These are phyloP conservation scores for Syndactyla subalaris DNA, from an alignment of 2,797 vertebrate genomes.

Conservation along the genomic window DNA sequence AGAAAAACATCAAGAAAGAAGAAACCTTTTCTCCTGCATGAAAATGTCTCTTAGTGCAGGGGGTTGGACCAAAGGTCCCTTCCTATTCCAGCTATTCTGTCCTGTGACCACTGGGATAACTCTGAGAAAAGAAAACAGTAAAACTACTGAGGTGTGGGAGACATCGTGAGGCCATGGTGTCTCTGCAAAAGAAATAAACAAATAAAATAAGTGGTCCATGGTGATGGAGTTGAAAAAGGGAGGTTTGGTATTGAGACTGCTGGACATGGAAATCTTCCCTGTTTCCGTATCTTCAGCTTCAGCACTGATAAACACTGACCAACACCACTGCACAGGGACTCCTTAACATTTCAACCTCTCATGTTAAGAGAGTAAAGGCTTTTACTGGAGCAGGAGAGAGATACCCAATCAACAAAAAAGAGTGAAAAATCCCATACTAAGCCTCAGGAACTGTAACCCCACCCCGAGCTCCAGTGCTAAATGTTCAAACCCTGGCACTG, in stretches of 20 bases:
- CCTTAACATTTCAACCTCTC: not conserved
- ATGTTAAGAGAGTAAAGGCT: not conserved
- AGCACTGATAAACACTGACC: not conserved
- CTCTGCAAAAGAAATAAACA: not conserved
- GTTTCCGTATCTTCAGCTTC: not conserved
- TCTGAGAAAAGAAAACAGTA: not conserved
- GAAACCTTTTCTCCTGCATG: not conserved
- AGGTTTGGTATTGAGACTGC: not conserved
- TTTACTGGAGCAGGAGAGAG: not conserved
- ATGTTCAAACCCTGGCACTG: not conserved
- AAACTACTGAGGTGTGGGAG: not conserved
- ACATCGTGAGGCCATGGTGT: not conserved
- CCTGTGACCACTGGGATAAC: not conserved
- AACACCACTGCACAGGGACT: not conserved
- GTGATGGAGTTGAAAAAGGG: not conserved
- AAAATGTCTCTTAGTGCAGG: not conserved
- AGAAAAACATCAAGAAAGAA: not conserved
- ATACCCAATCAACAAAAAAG: not conserved
- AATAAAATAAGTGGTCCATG: not conserved
- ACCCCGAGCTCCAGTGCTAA: not conserved
- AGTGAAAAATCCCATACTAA: not conserved
- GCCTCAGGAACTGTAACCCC: not conserved
- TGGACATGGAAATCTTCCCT: not conserved
- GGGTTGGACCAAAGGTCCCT: not conserved
- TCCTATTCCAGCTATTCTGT: not conserved